These are phyloP conservation scores for Dolichopus griseipennis DNA, from an alignment of 2,888 invertebrate genomes.

Conservation along the genomic window DNA sequence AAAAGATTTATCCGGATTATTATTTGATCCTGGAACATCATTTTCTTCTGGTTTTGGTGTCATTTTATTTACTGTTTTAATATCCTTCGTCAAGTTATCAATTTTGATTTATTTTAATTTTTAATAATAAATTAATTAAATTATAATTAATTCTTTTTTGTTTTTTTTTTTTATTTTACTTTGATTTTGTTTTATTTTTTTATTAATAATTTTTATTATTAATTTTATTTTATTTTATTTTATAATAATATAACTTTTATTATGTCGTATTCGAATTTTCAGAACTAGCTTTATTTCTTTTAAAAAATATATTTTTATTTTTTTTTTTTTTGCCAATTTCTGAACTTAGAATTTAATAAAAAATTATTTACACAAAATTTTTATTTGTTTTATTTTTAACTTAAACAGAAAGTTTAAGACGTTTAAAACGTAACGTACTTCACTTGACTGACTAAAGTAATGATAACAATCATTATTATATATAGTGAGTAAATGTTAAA, in stretches of 20 bases:
- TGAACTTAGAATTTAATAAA: constrained; percentile 7
- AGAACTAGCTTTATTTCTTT: background rate
- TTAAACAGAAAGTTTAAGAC: background rate
- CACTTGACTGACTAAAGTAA: background rate
- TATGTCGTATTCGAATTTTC: background rate
- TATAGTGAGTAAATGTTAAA: background rate
- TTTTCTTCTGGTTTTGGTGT: constrained; percentile 25
- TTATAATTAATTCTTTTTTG: background rate
- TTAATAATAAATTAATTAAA: background rate
- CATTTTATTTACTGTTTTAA: constrained; percentile 19
- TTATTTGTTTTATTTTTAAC: background rate
- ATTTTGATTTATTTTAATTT: background rate
- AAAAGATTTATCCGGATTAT: constrained; percentile 15
- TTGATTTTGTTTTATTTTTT: background rate
- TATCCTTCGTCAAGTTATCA: background rate
- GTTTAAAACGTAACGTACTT: constrained; percentile 5
- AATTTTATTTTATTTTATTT: background rate
- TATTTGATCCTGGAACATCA: constrained; percentile 16
- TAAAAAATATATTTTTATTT: background rate
- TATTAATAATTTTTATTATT: background rate
- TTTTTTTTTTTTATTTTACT: background rate
- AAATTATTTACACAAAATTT: background rate
- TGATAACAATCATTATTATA: background rate
- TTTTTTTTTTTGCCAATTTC: background rate
- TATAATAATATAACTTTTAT: background rate